These are phyloP conservation scores for Acanthurus lineatus DNA, from an alignment of 2,797 vertebrate species.

Conservation along the genomic window DNA sequence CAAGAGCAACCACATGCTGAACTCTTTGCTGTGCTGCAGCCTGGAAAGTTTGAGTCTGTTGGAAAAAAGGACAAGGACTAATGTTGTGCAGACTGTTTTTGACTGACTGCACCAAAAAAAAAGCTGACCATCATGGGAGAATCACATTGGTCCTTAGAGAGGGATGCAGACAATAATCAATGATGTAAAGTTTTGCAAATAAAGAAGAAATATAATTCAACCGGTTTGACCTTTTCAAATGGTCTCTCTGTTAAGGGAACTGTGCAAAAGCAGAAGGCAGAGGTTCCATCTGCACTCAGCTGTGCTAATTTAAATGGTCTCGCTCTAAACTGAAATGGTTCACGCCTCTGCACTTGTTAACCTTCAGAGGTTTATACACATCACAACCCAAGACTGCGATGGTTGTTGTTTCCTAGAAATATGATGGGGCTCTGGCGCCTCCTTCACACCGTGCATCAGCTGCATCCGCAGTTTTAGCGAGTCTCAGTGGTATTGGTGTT, in stretches of 20 bases:
- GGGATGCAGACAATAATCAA: not conserved
- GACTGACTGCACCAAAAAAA: not conserved
- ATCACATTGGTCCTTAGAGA: not conserved
- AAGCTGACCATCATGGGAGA: not conserved
- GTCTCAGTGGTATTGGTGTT: not conserved
- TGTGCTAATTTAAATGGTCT: not conserved
- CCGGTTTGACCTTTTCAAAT: slow-evolving; percentile 45
- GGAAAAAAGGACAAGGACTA: slow-evolving; percentile 1
- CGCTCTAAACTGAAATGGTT: slow-evolving; percentile 6
- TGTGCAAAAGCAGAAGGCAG: not conserved
- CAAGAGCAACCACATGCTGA: slow-evolving; percentile 10
- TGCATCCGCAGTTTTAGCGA: slow-evolving; percentile 41
- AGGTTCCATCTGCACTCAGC: not conserved
- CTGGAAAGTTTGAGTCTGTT: slow-evolving; percentile 29
- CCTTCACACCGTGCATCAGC: not conserved
- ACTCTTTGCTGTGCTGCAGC: slow-evolving; percentile 13
- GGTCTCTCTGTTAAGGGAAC: slow-evolving; percentile 27
- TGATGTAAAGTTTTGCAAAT: slow-evolving; percentile 33
- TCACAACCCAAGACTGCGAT: slow-evolving; percentile 27
- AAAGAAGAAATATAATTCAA: slow-evolving; percentile 1
- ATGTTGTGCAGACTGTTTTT: not conserved
- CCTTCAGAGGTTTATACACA: slow-evolving; percentile 52
- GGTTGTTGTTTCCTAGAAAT: slow-evolving; percentile 77
- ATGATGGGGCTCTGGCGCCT: slow-evolving; percentile 6
- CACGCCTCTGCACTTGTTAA: slow-evolving; percentile 5